Evolutionary conservation across 2,113 vertebrate genomes (phyloP), one percentile per base, ranked within the genome.

Genomic region (Heloderma charlesbogerti): DNA sequence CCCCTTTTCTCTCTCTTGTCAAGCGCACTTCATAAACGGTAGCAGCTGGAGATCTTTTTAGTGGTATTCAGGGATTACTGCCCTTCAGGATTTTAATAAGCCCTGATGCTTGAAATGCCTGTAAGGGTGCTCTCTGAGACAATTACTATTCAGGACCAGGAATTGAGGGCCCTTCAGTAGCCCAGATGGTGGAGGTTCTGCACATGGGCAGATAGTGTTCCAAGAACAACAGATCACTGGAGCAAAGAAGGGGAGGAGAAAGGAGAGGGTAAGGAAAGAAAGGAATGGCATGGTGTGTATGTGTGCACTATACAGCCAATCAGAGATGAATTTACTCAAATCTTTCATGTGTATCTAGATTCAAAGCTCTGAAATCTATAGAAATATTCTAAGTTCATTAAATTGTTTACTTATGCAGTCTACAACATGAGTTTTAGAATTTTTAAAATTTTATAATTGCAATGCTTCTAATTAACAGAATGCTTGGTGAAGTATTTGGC

Each of bases 31-130:
- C 98, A 98, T 98, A 98, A 98, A 98, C 48, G 95, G 97, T 97
- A 98, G 97, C 98, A 98, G 98, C 98, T 98, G 98, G 97, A 97
- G 96, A 95, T 97, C 97, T 96, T 97, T 97, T 97, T 96, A 97
- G 96, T 96, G 95, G 96, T 95, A 98, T 97, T 98, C 95, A 95
- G 95, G 97, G 98, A 98, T 98, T 98, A 98, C 95, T 97, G 97
- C 96, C 97, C 98, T 98, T 98, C 89, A 97, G 98, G 97, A 97
- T 98, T 98, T 97, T 98, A 98, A 98, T 98, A 97, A 97, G 97
- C 96, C 94, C 90, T 92, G 93, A 96, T 97, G 96, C 97, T 97
- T 97, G 90, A 96, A 96, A 97, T 96, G 96, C 95, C 97, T 96
- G 95, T 96, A 95, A 97, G 97, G 97, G 95, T 95, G 94, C 97